Conservation (phyloP, 2,888 invertebrate species). For the Tenthredo notha region DNA sequence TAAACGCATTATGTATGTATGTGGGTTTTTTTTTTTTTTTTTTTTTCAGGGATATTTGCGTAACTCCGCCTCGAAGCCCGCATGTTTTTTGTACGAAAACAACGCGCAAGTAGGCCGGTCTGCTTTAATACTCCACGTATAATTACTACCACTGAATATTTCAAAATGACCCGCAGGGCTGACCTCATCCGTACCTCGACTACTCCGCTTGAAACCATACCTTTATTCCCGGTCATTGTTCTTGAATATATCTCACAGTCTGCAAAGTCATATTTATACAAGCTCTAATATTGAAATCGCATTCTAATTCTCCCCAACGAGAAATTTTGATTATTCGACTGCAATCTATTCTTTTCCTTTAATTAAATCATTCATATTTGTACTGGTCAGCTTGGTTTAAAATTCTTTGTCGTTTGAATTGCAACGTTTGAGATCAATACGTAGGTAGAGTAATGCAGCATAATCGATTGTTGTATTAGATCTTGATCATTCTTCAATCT, state of each 20-base stretch:
- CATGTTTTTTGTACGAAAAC: conserved; percentile 37
- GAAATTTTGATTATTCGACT: background rate
- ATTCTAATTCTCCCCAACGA: background rate
- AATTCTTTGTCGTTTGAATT: background rate
- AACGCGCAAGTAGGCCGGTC: conserved; percentile 45
- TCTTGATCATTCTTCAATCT: background rate
- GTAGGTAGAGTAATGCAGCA: background rate
- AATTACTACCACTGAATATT: conserved; percentile 53
- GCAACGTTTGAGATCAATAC: background rate
- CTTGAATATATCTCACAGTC: background rate
- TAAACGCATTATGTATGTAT: conserved; percentile 12
- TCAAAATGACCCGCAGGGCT: conserved; percentile 53
- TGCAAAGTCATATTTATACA: background rate
- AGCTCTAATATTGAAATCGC: background rate
- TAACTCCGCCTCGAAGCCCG: conserved; percentile 35
- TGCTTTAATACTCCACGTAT: conserved; percentile 50
- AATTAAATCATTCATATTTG: background rate
- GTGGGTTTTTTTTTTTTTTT: conserved; percentile 21
- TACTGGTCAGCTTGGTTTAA: background rate
- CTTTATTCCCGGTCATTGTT: background rate
- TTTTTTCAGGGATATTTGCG: conserved; percentile 6
- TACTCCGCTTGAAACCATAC: conserved; percentile 34
- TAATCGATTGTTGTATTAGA: background rate
- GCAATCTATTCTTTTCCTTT: background rate
- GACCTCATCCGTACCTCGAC: conserved; percentile 46